These are phyloP conservation scores for Sparus aurata DNA, from an alignment of 2,797 vertebrate genomes.

Conservation along the genomic window DNA sequence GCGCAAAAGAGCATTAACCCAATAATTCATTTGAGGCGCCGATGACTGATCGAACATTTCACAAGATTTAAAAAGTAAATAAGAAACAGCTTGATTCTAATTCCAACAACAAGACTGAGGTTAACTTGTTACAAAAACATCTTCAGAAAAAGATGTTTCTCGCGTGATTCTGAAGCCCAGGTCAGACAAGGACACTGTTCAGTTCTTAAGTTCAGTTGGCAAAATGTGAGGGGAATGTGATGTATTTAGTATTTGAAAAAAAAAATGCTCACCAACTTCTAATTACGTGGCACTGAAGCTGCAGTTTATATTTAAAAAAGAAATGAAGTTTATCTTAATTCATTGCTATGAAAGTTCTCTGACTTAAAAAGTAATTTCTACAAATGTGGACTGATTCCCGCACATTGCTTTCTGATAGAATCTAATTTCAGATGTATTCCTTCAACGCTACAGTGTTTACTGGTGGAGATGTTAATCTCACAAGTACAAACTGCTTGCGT, in stretches of 20 bases:
- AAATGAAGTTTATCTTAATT: background rate
- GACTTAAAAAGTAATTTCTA: background rate
- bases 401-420: background rate
- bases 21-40: conserved; percentile 36
- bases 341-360: background rate
- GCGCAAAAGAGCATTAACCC: conserved; percentile 15
- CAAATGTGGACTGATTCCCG: background rate
- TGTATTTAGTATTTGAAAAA: too few species aligned
- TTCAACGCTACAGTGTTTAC: background rate
- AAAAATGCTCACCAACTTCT: background rate
- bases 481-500: background rate
- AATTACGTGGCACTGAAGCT: background rate
- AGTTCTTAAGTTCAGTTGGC: background rate
- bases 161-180: conserved; percentile 43
- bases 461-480: background rate
- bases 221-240: background rate
- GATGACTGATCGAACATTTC: conserved; percentile 8
- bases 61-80: background rate
- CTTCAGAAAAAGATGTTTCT: conserved; percentile 4
- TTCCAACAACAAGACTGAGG: conserved; percentile 22
- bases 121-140: background rate
- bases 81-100: background rate
- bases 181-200: conserved; percentile 45
- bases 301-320: background rate
- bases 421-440: background rate